Evolutionary conservation across 2,113 vertebrate species (phyloP).

Genomic region (Eretmochelys imbricata): DNA sequence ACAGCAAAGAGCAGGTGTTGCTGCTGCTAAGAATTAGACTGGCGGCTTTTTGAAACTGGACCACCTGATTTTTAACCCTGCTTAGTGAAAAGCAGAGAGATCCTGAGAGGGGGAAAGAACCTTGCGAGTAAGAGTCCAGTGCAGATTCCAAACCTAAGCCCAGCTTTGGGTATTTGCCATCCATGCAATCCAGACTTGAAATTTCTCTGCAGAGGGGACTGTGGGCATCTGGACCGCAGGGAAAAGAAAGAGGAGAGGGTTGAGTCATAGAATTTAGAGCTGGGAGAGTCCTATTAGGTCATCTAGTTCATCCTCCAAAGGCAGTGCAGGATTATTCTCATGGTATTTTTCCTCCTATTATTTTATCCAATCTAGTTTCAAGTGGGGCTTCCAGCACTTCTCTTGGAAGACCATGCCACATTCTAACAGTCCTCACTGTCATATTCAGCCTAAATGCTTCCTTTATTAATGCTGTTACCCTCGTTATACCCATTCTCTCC

Average conservation of each 20-base stretch:
- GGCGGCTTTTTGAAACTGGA: not conserved
- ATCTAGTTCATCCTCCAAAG: not conserved
- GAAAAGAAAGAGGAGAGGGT: not conserved
- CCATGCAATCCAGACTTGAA: not conserved
- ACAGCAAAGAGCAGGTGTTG: not conserved
- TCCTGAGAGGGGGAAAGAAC: not conserved
- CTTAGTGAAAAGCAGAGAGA: not conserved
- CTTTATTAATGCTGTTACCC: not conserved
- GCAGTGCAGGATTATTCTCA: rapidly evolving
- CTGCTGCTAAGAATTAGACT: not conserved
- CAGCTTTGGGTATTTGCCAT: not conserved
- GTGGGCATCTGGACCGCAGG: no score
- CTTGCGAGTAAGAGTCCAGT: not conserved
- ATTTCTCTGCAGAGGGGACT: rapidly evolving
- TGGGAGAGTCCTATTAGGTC: not conserved
- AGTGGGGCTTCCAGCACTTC: not conserved
- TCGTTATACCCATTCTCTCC: not conserved
- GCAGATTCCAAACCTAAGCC: not conserved
- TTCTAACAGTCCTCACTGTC: rapidly evolving
- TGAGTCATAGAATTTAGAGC: not conserved
- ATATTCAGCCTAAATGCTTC: not conserved
- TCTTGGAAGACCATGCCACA: not conserved
- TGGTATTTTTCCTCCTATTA: not conserved
- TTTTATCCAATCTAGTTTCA: slow-evolving; percentile 1
- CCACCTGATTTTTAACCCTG: not conserved